Percentiles rank a stretch among this genome's conserved stretches.
Conservation (phyloP, 2,888 invertebrate genomes). For the Nebria salina region DNA sequence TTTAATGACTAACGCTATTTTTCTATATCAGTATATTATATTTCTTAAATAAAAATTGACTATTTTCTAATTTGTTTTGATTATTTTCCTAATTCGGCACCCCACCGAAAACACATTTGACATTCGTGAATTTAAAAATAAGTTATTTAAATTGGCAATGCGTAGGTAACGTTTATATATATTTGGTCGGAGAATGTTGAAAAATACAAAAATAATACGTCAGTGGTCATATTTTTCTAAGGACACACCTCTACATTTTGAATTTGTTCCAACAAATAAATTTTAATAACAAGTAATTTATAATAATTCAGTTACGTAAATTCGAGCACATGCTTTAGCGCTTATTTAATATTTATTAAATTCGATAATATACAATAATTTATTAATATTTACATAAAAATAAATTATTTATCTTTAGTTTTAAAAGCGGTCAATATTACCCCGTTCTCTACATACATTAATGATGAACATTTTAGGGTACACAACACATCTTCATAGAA, state of each 20-base stretch:
- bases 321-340: too few species aligned
- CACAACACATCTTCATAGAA: not conserved
- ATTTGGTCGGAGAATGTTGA: conserved; percentile 33
- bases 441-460: too few species aligned
- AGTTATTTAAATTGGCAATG: conserved; percentile 23
- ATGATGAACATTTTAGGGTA: too few species aligned
- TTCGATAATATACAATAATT: too few species aligned
- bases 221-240: conserved; percentile 17
- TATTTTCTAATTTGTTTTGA: not conserved
- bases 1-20: conserved; percentile 15
- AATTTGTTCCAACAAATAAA: conserved; percentile 5
- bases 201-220: conserved; percentile 40
- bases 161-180: conserved; percentile 18
- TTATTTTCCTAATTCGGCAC: not conserved
- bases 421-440: too few species aligned
- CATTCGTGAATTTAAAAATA: not conserved
- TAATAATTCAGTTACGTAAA: too few species aligned
- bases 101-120: not conserved
- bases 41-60: conserved; percentile 5
- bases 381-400: too few species aligned
- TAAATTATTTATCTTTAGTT: too few species aligned
- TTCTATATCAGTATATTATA: not conserved
- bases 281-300: too few species aligned
- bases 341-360: too few species aligned
- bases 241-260: conserved; percentile 37